These are phyloP conservation scores for Cantharis rufa DNA, from an alignment of 2,888 invertebrate genomes.

Conservation along the genomic window DNA sequence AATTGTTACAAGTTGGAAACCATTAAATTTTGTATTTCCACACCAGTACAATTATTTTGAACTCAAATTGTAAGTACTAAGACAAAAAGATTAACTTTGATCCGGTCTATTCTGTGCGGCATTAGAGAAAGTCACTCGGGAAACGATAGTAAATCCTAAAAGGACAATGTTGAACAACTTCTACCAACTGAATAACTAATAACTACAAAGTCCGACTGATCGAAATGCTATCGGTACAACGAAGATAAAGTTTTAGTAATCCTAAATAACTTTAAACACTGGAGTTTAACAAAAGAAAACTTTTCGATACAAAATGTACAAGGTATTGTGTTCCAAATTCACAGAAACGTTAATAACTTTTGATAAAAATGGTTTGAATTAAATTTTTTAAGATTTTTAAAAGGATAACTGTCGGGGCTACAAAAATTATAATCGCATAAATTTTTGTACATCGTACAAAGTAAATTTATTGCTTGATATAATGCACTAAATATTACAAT, in stretches of 20 bases:
- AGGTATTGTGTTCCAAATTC: neutral
- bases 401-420: neutral
- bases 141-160: neutral
- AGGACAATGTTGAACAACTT: neutral
- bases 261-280: neutral
- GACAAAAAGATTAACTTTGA: neutral
- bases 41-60: neutral
- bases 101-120: neutral
- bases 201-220: neutral
- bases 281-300: neutral
- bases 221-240: neutral
- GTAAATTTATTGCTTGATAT: too few relatives aligned
- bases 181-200: neutral
- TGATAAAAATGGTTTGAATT: neutral
- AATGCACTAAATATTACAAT: too few relatives aligned
- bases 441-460: too few relatives aligned
- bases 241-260: neutral
- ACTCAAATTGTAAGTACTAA: neutral
- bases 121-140: neutral
- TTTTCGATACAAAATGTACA: neutral
- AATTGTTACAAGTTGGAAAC: neutral
- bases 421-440: neutral
- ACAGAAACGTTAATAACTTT: neutral
- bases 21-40: neutral
- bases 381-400: neutral